phyloP scores from a whole-genome alignment of 53 echinoderm and acorn worm species.

The Apostichopus leukothele region DNA sequence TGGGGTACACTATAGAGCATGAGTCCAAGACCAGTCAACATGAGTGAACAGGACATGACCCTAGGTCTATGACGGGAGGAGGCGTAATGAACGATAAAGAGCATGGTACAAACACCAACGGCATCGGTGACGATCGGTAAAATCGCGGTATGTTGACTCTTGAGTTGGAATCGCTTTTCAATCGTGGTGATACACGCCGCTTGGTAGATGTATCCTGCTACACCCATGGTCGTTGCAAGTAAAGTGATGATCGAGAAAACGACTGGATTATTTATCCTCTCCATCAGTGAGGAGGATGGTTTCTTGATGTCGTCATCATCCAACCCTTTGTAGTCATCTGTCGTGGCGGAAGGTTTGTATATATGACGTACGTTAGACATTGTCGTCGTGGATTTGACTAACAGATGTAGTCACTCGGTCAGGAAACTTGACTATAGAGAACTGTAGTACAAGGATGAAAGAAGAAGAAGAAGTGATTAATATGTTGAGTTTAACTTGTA shows the following conservation, averaged over 20 bases:
- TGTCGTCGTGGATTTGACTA: background rate
- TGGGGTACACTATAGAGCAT: conserved; percentile 78
- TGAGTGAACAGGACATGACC: conserved; percentile 50
- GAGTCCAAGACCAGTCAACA: conserved; percentile 65
- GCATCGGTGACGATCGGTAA: conserved; percentile 70
- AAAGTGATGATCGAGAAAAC: background rate
- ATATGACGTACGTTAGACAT: conserved; percentile 13
- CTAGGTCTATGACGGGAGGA: conserved; percentile 80
- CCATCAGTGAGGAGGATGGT: background rate
- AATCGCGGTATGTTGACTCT: conserved; percentile 72
- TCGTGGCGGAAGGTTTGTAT: conserved; percentile 22
- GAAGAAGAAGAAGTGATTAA: no score
- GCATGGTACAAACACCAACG: conserved; percentile 63
- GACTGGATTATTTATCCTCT: conserved; percentile 7
- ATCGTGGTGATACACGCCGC: conserved; percentile 74
- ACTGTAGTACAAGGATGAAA: no score
- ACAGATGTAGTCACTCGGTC: no score
- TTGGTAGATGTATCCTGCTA: conserved; percentile 51
- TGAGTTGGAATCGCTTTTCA: conserved; percentile 85
- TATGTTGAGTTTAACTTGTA: no score
- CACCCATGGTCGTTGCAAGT: background rate
- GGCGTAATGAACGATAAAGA: conserved; percentile 87
- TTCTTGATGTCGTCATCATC: background rate
- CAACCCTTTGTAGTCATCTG: background rate
- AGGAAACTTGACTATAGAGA: no score